Conservation (phyloP, 2,888 invertebrate species). For the Apeira syringaria region DNA sequence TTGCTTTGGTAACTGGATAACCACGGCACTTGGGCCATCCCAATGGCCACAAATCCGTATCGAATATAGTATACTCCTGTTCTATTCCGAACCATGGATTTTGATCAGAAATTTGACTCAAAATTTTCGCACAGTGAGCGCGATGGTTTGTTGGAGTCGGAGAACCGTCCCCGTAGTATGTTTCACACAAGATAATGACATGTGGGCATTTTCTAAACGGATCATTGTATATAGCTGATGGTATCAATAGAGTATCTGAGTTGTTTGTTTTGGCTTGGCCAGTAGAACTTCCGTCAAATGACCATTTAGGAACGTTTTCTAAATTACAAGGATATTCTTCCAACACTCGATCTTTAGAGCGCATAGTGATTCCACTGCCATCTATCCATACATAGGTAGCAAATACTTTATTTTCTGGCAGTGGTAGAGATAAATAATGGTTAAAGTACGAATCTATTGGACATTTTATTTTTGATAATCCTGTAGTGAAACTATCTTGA, state of each 20-base stretch:
- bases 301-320: slow-evolving; percentile 89
- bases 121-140: slow-evolving; percentile 84
- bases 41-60: slow-evolving; percentile 91
- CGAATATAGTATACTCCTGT: slow-evolving; percentile 94
- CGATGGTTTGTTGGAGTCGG: slow-evolving; percentile 90
- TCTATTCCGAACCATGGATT: slow-evolving; percentile 96
- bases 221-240: slow-evolving; percentile 95
- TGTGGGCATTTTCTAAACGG: slow-evolving; percentile 95
- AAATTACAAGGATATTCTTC: slow-evolving; percentile 82
- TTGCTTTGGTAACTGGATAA: slow-evolving; percentile 92
- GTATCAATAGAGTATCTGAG: slow-evolving; percentile 94
- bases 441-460: slow-evolving; percentile 50
- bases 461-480: slow-evolving; percentile 35
- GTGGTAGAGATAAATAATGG: slow-evolving; percentile 68
- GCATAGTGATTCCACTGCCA: slow-evolving; percentile 88
- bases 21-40: slow-evolving; percentile 97
- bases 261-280: slow-evolving; percentile 92
- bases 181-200: slow-evolving; percentile 94
- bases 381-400: slow-evolving; percentile 92
- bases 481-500: slow-evolving; percentile 42
- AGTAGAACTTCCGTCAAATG: slow-evolving; percentile 97
- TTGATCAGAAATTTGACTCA: slow-evolving; percentile 78
- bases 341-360: slow-evolving; percentile 87
- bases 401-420: slow-evolving; percentile 83
- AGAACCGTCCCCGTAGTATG: slow-evolving; percentile 88